Evolutionary conservation across 2,797 vertebrate genomes (phyloP).

Genomic region (Melanogrammus aeglefinus): DNA sequence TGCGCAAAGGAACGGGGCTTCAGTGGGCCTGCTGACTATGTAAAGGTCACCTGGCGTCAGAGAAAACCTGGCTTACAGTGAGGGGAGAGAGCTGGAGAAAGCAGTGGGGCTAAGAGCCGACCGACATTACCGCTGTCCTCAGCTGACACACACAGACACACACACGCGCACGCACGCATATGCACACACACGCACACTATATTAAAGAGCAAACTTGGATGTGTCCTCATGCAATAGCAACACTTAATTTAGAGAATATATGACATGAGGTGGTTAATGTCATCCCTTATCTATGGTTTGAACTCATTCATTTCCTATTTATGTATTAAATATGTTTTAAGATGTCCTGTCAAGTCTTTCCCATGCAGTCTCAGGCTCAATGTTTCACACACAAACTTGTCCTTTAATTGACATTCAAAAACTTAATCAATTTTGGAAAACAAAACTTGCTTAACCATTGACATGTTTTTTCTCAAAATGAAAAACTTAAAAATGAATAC

Average conservation of each 20-base stretch:
- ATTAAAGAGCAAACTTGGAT: background rate
- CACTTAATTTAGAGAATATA: background rate
- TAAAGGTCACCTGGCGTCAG: slow-evolving; percentile 40
- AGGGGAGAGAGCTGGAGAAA: slow-evolving; percentile 47
- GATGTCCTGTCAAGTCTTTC: background rate
- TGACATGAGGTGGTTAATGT: background rate
- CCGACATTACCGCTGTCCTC: slow-evolving; percentile 65
- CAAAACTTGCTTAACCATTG: background rate
- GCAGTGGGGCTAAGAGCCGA: slow-evolving; percentile 61
- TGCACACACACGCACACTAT: background rate
- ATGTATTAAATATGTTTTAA: background rate
- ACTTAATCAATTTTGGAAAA: background rate
- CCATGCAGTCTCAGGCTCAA: background rate
- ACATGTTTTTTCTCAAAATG: background rate
- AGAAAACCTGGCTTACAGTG: slow-evolving; percentile 59
- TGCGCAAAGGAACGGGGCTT: slow-evolving; percentile 28
- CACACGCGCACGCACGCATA: too few species aligned
- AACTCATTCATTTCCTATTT: background rate
- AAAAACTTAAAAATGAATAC: background rate
- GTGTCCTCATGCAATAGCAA: background rate
- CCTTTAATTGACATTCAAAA: background rate
- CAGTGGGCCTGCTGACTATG: slow-evolving; percentile 46
- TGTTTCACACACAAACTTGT: slow-evolving; percentile 5
- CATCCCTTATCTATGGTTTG: background rate
- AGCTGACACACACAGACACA: slow-evolving; percentile 24